Conservation (phyloP, 2,888 invertebrate genomes). For the Leucoma salicis region DNA sequence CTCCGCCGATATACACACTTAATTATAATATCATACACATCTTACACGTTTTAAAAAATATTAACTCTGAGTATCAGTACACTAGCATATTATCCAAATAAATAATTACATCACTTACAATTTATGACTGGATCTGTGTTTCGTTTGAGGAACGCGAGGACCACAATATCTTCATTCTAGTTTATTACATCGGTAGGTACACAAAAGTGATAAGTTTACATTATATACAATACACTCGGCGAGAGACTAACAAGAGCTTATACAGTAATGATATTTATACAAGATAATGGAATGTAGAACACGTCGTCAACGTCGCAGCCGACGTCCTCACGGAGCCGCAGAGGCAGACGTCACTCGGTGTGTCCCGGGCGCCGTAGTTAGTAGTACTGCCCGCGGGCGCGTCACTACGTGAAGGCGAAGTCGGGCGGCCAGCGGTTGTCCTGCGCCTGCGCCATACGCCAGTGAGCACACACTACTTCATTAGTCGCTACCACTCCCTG, state of each 20-base stretch:
- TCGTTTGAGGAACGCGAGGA: constrained; percentile 20
- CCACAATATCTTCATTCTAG: too few species aligned
- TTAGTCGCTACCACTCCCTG: neutral
- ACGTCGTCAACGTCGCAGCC: too few species aligned
- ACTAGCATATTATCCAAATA: constrained; percentile 17
- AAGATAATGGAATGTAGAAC: too few species aligned
- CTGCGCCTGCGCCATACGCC: constrained; percentile 66
- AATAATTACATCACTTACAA: constrained; percentile 24
- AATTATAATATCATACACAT: constrained; percentile 29
- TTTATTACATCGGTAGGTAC: too few species aligned
- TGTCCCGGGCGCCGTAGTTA: constrained; percentile 20
- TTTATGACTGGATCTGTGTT: constrained; percentile 19
- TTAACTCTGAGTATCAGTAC: constrained; percentile 45
- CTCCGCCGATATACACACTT: constrained; percentile 3
- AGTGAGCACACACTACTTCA: constrained; percentile 7
- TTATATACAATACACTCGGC: too few species aligned
- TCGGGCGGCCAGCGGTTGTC: constrained; percentile 75
- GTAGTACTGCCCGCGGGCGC: constrained; percentile 18
- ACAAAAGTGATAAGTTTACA: too few species aligned
- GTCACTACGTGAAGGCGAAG: constrained; percentile 73
- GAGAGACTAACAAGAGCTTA: too few species aligned
- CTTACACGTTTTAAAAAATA: constrained; percentile 52
- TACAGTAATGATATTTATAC: too few species aligned
- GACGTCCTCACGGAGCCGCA: neutral
- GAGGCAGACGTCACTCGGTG: neutral